These are phyloP conservation scores for Pristiophorus japonicus DNA, from an alignment of 2,113 vertebrate species.

Conservation along the genomic window DNA sequence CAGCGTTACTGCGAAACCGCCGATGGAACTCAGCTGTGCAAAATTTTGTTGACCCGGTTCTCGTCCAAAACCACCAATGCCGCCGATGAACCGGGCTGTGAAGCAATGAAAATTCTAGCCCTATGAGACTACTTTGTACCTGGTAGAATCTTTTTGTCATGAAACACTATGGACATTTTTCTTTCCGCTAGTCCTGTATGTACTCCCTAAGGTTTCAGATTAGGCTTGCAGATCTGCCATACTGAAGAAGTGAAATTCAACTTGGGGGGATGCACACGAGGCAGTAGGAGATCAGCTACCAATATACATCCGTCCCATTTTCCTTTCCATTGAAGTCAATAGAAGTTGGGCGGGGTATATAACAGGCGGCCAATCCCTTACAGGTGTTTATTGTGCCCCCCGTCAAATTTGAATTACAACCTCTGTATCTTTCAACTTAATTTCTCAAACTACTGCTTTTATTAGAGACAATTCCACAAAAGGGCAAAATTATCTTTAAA, in stretches of 20 bases:
- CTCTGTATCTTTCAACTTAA: background rate
- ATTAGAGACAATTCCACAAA: background rate
- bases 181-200: background rate
- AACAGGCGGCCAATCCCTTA: background rate
- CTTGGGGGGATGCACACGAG: background rate
- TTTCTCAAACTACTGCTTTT: slow-evolving; percentile 3
- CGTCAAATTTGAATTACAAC: background rate
- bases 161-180: background rate
- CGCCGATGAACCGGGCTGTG: no score
- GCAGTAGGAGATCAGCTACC: background rate
- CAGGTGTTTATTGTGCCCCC: background rate
- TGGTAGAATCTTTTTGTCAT: background rate
- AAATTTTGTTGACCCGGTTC: no score
- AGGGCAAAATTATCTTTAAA: background rate
- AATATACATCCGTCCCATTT: background rate
- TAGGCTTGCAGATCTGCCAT: background rate
- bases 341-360: background rate
- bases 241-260: background rate
- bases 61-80: no score
- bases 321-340: background rate
- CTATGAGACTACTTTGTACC: background rate
- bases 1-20: no score
- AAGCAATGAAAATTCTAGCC: no score
- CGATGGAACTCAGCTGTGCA: no score
- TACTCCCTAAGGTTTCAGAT: background rate